Evolutionary conservation across 2,888 invertebrate genomes (phyloP), one percentile per base, ranked within the genome.

Genomic region (Hirtodrosophila histrioides): DNA sequence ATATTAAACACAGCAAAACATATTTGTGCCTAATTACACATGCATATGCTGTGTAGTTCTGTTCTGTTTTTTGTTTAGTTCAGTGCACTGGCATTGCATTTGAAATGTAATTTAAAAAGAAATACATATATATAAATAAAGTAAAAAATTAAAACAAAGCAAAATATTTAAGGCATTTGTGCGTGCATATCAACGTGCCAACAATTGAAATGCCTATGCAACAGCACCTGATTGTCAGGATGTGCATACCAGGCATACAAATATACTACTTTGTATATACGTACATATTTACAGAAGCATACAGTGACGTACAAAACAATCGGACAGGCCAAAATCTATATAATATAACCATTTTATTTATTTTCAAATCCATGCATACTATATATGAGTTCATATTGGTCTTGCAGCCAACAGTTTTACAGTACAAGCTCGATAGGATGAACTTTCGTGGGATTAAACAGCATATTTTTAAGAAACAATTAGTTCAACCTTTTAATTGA

Each of bases 151-250:
- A 51, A 77, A 74, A 31, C 31, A 48, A 69, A 51, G 39, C 53
- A 60, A 79, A 55, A 65, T 65, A 78, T 78, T 72, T 57, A 54
- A 31, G 51, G 75, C 67, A 85, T 85, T 81, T 82, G 78, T 82
- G 78, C 83, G 82, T 77, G 69, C 61, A 77, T 66, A 55, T 56
- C 70, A 60, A 49, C 36, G 78, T 84, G 82, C 67, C 78, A 84
- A 81, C 78, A 68, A 71, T 82, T 48, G 71, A 70, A 67, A 68
- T 72, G 72, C 72, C 56, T 61, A 37, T 60, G 58, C 51, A 51
- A 39, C 51, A 68, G 69, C 74, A 76, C 49, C 73, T 73, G 77
- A 73, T 73, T 65, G 68, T 37, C 67, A 70, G 50, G 45, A 65
- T 63, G 53, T 55, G 27, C 36, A 33, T 51, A 65, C 51, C 35